Conservation (phyloP, 2,888 invertebrate genomes). For the Drosophila incognita region DNA sequence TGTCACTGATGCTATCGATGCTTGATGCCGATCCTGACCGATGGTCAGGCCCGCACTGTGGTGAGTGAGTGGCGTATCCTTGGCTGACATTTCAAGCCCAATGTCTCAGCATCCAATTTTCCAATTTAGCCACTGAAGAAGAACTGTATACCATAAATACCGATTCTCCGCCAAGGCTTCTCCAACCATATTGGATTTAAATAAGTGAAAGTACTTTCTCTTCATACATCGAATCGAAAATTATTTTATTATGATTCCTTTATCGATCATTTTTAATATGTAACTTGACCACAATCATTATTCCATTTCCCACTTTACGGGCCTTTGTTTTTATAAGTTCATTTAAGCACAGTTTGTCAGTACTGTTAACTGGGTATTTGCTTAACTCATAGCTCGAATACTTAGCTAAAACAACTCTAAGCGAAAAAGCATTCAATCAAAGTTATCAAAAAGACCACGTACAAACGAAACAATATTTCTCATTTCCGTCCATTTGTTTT, state of each 20-base stretch:
- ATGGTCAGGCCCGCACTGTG: background rate
- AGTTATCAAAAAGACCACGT: slow-evolving; percentile 35
- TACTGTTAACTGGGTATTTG: background rate
- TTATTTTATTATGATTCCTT: background rate
- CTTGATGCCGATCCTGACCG: slow-evolving; percentile 4
- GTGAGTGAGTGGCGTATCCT: background rate
- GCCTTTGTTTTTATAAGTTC: background rate
- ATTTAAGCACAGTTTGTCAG: background rate
- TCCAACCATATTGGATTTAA: slow-evolving; percentile 2
- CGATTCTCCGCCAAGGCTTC: background rate
- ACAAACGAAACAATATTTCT: slow-evolving; percentile 20
- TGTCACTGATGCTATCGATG: background rate
- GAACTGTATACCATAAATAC: background rate
- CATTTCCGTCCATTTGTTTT: slow-evolving; percentile 28
- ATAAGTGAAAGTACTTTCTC: background rate
- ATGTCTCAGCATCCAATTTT: background rate
- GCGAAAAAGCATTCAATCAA: background rate
- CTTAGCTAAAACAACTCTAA: background rate
- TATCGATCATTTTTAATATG: background rate
- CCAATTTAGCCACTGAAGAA: slow-evolving; percentile 7
- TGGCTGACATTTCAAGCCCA: background rate
- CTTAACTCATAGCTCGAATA: slow-evolving; percentile 19
- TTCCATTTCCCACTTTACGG: background rate
- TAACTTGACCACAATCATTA: background rate
- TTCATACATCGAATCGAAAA: background rate